A percentile compares a stretch with the other conserved stretches of the same genome.
Conservation (phyloP, 1,140 invertebrate species). For the Ostrea edulis region DNA sequence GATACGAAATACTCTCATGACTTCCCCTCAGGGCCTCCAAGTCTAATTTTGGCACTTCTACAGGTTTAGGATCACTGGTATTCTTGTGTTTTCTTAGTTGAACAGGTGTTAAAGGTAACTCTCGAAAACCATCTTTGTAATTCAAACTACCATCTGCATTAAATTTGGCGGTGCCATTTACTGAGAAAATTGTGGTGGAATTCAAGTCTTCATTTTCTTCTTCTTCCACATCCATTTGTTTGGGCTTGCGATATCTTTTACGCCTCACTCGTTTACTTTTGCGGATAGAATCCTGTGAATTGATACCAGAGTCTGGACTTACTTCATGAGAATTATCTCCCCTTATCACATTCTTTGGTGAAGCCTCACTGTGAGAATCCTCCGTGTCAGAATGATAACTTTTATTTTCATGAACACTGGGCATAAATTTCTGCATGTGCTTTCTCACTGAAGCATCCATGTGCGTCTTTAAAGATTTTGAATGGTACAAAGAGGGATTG, state of each 20-base stretch:
- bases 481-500: slow-evolving; percentile 57
- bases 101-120: slow-evolving; percentile 56
- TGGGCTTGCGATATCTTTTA: slow-evolving; percentile 43
- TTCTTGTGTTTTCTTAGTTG: slow-evolving; percentile 39
- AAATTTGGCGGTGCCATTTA: slow-evolving; percentile 53
- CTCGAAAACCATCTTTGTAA: slow-evolving; percentile 53
- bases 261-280: slow-evolving; percentile 45
- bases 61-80: slow-evolving; percentile 21
- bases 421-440: slow-evolving; percentile 47
- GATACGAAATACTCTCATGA: slow-evolving; percentile 50
- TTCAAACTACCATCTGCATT: slow-evolving; percentile 56
- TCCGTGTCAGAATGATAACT: slow-evolving; percentile 66
- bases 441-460: slow-evolving; percentile 49
- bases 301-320: slow-evolving; percentile 45
- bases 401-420: slow-evolving; percentile 40
- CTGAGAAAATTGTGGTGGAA: slow-evolving; percentile 53
- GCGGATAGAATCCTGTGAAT: slow-evolving; percentile 52
- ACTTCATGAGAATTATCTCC: background rate
- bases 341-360: background rate
- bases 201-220: slow-evolving; percentile 49
- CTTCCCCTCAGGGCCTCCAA: slow-evolving; percentile 50
- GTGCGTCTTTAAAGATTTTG: slow-evolving; percentile 56
- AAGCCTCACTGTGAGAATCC: slow-evolving; percentile 65
- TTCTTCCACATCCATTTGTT: slow-evolving; percentile 33
- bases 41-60: slow-evolving; percentile 54